Evolutionary conservation across 2,113 vertebrate genomes (phyloP), one percentile per base, ranked within the genome.

Genomic region (Naja naja): DNA sequence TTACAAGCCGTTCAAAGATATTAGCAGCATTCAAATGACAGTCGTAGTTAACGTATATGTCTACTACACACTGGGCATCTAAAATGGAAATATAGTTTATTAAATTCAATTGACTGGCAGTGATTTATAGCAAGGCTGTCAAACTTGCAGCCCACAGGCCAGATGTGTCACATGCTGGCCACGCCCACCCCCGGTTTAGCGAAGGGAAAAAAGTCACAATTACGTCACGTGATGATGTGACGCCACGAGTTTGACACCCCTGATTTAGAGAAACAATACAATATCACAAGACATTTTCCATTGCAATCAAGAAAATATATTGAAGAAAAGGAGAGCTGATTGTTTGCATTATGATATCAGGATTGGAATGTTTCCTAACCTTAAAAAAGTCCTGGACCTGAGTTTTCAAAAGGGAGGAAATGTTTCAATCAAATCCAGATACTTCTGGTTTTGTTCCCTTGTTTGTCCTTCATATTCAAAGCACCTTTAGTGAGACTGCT

Each of bases 21-120:
- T 99, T 99, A 95, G 99, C 99, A 90, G 99, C 99, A 0, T 99
- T 99, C 95, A 99, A 98, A 97, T 99, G 99, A 96, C 99, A 99
- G 96, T 99, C 99, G 81, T 99, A 99, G 97, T 99, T 99, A 85
- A 99, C 99, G 49, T 99, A 99, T 96, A 99, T 99, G 96, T 99
- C 99, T 93, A 99, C 99, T 92, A 99, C 99, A 89, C 99, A 99
- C 96, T 99, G 99, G 93, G 99, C 99, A 97, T 99, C 99, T 99
- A 95, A 86, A 94, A 97, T 95, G 91, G n/a, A 94, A 93, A 93
- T 34, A 1, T 0, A 0, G 10, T 91, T 27, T 23, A 89, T 96
- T 89, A 97, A 93, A 94, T 94, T 95, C 85, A 47, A 8, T n/a
- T 10, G 16, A 74, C 88, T 0, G 81, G 23, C 7, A 92, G 85